phyloP scores from a whole-genome alignment of 2,113 vertebrate genomes.

The Sinocyclocheilus anophthalmus region DNA sequence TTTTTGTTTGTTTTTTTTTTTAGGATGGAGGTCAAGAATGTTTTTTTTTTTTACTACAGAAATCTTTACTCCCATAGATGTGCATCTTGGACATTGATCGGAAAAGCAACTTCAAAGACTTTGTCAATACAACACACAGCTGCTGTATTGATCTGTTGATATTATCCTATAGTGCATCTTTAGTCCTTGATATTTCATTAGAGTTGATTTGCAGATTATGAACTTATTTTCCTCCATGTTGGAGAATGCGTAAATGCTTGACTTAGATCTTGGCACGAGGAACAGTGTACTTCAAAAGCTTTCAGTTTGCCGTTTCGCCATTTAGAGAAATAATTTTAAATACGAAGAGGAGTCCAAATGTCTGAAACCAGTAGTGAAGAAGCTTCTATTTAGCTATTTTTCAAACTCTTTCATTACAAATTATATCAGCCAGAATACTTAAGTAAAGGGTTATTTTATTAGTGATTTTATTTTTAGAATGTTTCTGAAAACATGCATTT shows the following conservation, averaged over 20 bases:
- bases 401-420: not conserved
- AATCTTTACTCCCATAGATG: conserved; percentile 2
- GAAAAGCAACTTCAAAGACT: conserved; percentile 19
- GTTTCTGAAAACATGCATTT: not conserved
- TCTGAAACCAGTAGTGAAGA: not conserved
- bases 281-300: not conserved
- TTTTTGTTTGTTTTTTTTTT: too few species aligned
- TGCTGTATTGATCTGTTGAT: conserved; percentile 45
- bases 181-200: conserved; percentile 42
- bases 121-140: conserved; percentile 43
- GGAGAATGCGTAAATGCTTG: not conserved
- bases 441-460: not conserved
- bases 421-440: not conserved
- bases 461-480: not conserved
- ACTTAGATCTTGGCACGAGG: not conserved
- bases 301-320: not conserved
- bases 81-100: conserved; percentile 24
- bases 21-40: not conserved
- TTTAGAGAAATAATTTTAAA: not conserved
- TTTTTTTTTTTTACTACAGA: not conserved
- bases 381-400: not conserved
- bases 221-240: conserved; percentile 1
- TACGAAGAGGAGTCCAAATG: not conserved
- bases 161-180: conserved; percentile 20
- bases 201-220: conserved; percentile 17